Percentiles rank a stretch among this genome's conserved stretches.
These are phyloP conservation scores for Podarcis cretensis DNA, from an alignment of 2,113 vertebrate species.

Conservation along the genomic window DNA sequence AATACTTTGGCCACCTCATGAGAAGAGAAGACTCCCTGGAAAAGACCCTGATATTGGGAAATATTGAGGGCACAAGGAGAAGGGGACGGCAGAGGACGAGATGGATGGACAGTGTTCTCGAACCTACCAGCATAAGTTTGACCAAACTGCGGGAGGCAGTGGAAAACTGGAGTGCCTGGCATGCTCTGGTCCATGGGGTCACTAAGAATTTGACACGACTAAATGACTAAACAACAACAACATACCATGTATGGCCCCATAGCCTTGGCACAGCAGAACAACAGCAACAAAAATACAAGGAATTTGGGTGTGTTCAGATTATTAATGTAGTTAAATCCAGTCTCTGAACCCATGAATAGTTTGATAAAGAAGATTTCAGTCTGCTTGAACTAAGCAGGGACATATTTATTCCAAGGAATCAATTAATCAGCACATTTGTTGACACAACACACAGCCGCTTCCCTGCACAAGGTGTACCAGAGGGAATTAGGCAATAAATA, in stretches of 20 bases:
- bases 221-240: too few relatives aligned
- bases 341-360: background rate
- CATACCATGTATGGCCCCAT: background rate
- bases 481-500: constrained; percentile 61
- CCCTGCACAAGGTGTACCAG: constrained; percentile 14
- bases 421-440: constrained; percentile 56
- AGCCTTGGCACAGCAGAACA: background rate
- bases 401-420: constrained; percentile 35
- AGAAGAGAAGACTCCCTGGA: too few relatives aligned
- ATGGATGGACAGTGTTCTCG: too few relatives aligned
- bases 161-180: too few relatives aligned
- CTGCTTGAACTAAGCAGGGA: constrained; percentile 40
- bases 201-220: too few relatives aligned
- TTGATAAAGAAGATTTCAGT: constrained; percentile 33
- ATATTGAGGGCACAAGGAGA: too few relatives aligned
- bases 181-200: too few relatives aligned
- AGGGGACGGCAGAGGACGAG: too few relatives aligned
- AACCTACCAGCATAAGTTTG: too few relatives aligned
- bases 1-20: too few relatives aligned
- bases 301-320: background rate
- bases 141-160: too few relatives aligned
- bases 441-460: constrained; percentile 36
- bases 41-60: too few relatives aligned
- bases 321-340: background rate
- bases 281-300: background rate